A percentile compares a stretch with the other conserved stretches of the same genome.
These are phyloP conservation scores for Sepiola atlantica DNA, from an alignment of 2,888 invertebrate species.

Conservation along the genomic window DNA sequence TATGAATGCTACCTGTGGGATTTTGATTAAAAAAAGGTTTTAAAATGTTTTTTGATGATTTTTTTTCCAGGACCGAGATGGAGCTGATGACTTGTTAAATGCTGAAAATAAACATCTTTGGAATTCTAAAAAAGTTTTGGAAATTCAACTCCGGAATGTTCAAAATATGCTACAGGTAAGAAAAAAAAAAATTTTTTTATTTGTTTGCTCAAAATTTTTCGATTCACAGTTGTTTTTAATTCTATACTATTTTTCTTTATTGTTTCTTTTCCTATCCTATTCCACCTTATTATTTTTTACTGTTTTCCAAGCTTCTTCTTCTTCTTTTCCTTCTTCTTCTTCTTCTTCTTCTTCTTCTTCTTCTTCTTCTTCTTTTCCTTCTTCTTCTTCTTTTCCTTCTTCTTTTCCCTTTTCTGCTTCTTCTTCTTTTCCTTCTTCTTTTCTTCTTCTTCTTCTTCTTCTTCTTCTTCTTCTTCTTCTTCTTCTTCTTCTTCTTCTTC, in stretches of 20 bases:
- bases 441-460: no score
- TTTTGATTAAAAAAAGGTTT: no score
- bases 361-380: no score
- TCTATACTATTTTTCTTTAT: neutral
- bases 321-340: neutral
- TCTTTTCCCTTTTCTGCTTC: no score
- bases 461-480: no score
- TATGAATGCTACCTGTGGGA: no score
- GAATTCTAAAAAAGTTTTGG: conserved; percentile 72
- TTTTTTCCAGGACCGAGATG: conserved; percentile 70
- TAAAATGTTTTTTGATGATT: neutral
- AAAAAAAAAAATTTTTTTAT: neutral
- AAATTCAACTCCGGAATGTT: conserved; percentile 70
- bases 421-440: no score
- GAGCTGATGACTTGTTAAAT: conserved; percentile 72
- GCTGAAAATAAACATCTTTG: conserved; percentile 71
- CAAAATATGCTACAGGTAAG: conserved; percentile 72
- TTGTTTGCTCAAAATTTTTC: neutral
- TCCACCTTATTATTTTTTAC: neutral
- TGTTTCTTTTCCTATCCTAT: no score
- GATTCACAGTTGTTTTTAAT: neutral
- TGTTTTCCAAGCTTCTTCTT: neutral
- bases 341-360: no score
- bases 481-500: no score
- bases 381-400: no score